Percentiles rank a stretch among this genome's conserved stretches.
Conservation (phyloP, 2,113 vertebrate species). For the Leucoraja erinaceus region DNA sequence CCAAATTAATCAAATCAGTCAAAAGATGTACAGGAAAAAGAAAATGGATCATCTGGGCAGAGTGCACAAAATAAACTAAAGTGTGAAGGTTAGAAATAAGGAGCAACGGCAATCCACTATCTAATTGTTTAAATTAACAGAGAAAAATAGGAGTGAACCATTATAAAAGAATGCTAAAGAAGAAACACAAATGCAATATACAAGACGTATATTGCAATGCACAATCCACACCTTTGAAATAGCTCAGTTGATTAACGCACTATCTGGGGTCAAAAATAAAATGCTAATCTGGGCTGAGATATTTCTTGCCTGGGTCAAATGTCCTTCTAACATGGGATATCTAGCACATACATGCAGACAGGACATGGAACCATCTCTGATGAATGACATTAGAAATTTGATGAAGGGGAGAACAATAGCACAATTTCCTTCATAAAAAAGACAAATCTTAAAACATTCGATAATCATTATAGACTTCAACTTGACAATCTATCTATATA, state of each 20-base stretch:
- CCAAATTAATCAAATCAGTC: neutral
- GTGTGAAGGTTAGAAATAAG: neutral
- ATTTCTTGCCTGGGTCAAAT: neutral
- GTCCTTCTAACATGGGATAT: neutral
- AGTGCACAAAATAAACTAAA: neutral
- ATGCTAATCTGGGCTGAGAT: neutral
- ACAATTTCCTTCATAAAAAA: neutral
- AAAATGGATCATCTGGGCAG: neutral
- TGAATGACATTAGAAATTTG: neutral
- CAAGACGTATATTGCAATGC: neutral
- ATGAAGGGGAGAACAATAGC: neutral
- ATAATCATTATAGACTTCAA: neutral
- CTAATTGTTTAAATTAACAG: neutral
- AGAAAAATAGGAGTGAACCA: neutral
- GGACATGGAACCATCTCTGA: neutral
- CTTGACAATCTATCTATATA: too few species aligned
- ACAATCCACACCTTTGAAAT: neutral
- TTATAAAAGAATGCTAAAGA: neutral
- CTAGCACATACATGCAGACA: neutral
- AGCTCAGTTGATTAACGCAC: neutral
- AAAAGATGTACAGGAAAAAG: neutral
- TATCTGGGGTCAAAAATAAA: neutral
- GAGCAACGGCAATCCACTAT: neutral
- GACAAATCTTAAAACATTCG: neutral
- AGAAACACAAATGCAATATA: neutral